Evolutionary conservation across 2,797 vertebrate genomes (phyloP), one percentile per base, ranked within the genome.

Genomic region (Craterocephalus amniculus): DNA sequence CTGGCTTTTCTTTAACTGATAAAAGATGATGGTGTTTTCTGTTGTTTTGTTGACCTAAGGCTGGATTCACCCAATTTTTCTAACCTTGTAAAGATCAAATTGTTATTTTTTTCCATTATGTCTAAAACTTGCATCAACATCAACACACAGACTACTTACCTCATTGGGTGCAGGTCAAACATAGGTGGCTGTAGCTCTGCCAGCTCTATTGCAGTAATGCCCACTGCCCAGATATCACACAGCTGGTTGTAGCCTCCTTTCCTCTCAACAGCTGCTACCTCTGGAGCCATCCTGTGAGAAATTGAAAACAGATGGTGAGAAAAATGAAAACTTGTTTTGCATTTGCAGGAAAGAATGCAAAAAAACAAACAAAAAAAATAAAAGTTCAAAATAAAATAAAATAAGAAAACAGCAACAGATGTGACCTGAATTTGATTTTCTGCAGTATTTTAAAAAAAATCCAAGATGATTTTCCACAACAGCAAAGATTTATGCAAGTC

Each of bases 231-330:
- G 72, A 99, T 96, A 67, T 99, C 98, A 93, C 98, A 99, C 54
- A 99, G 93, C 54, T 99, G 97, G 87, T 99, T 99, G 88, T 99
- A 99, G 10, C 97, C 98, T 55, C 98, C 98, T 92, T 99, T 99
- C 84, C 97, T 95, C 87, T 99, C 98, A 31, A 99, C 97, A 4
- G 98, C 98, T 51, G 98, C 97, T 2, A 99, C 97, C 88, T 99
- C 97, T 57, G 97, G 97, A 13, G 97, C 97, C 98, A 99, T 99
- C 97, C 97, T 99, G 26, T 59, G 29, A 54, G 8, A 24, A 22
- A 43, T 3, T 24, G 14, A 43, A 31, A 49, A 27, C 56, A 56
- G 38, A 56, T 5, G 49, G 1, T 49, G 10, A 20, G 43, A 48
- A 20, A 20, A 48, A 48, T 5, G 43, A 48, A 6, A 14, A 48